Conservation (phyloP, 2,888 invertebrate genomes). For the Caenorhabditis sp. region DNA sequence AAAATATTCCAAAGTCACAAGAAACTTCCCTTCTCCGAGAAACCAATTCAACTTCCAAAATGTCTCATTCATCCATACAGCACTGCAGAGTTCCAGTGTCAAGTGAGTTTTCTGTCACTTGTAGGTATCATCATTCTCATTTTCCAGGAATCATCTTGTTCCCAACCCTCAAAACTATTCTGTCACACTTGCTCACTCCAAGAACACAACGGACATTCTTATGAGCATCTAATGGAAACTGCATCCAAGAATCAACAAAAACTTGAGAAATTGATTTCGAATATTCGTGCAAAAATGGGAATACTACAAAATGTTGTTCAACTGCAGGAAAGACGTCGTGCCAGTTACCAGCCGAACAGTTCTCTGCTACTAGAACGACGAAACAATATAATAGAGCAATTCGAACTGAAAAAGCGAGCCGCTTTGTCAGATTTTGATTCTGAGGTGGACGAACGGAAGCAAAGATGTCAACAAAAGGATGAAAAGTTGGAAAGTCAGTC, state of each 20-base stretch:
- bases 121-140: too few species aligned
- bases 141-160: too few species aligned
- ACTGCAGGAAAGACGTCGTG: too few species aligned
- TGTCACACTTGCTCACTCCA: not conserved
- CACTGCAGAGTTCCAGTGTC: not conserved
- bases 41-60: slow-evolving; percentile 10
- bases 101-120: too few species aligned
- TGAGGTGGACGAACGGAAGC: not conserved
- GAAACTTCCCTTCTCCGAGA: not conserved
- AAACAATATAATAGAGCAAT: too few species aligned
- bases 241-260: not conserved
- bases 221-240: slow-evolving; percentile 1
- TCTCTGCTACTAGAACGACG: too few species aligned
- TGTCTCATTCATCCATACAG: not conserved
- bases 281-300: too few species aligned
- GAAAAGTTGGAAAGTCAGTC: not conserved
- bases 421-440: too few species aligned
- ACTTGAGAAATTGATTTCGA: not conserved
- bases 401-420: too few species aligned
- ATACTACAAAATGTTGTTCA: too few species aligned
- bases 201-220: not conserved
- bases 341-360: too few species aligned
- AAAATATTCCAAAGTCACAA: too few species aligned
- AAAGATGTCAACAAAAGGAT: not conserved
- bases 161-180: not conserved